phyloP scores from a whole-genome alignment of 2,113 vertebrate genomes.

The Chaetodon trifascialis region DNA sequence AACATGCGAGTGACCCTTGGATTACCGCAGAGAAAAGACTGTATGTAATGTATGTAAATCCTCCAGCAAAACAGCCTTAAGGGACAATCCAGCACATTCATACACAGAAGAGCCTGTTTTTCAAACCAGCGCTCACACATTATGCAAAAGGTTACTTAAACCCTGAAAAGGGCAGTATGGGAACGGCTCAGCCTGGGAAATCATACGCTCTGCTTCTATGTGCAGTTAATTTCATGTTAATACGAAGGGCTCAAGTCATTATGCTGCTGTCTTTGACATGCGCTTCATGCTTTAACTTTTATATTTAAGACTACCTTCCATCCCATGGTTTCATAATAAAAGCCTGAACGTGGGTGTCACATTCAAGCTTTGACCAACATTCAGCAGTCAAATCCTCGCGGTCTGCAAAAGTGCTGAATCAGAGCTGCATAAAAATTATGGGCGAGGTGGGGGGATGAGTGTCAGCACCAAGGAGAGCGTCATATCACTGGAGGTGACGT shows the following conservation, averaged over 20 bases:
- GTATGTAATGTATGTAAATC: slow-evolving; percentile 44
- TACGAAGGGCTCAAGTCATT: no score
- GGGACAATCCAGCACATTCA: slow-evolving; percentile 10
- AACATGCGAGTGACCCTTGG: not conserved
- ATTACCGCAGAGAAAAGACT: not conserved
- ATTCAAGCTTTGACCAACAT: not conserved
- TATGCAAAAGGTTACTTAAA: not conserved
- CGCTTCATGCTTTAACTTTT: not conserved
- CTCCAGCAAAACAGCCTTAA: slow-evolving; percentile 22
- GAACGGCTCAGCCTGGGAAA: not conserved
- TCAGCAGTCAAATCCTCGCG: no score
- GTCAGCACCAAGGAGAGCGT: slow-evolving; percentile 45
- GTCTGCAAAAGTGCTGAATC: not conserved
- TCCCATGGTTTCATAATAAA: not conserved
- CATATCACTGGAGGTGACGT: not conserved
- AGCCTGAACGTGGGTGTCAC: not conserved
- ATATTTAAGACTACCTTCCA: not conserved
- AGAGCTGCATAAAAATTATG: not conserved
- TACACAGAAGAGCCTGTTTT: not conserved
- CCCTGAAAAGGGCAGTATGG: no score
- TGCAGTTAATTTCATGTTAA: not conserved
- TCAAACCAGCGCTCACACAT: not conserved
- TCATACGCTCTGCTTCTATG: not conserved
- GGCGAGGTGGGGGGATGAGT: not conserved
- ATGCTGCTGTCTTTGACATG: not conserved